Percentiles rank a stretch among this genome's conserved stretches.
Conservation (phyloP, 1,140 invertebrate species). For the Oncopodura yosiiana region DNA sequence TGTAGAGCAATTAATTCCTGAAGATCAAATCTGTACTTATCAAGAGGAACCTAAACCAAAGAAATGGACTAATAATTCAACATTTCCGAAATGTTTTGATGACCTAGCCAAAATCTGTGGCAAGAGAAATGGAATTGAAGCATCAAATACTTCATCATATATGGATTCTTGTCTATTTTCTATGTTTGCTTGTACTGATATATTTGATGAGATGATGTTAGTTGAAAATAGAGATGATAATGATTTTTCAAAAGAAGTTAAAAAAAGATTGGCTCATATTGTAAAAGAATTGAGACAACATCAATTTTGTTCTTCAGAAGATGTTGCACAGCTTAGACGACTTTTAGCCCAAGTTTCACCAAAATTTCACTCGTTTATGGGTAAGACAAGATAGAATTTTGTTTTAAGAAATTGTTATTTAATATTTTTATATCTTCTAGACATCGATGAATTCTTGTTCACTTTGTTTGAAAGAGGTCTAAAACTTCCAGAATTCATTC, state of each 20-base stretch:
- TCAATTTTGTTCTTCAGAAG: too few relatives aligned
- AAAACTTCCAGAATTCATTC: background rate
- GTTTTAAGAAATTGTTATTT: too few relatives aligned
- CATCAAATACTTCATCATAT: slow-evolving; percentile 6
- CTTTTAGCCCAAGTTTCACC: too few relatives aligned
- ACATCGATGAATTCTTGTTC: slow-evolving; percentile 2
- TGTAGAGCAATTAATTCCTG: too few relatives aligned
- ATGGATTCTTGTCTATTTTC: slow-evolving; percentile 21
- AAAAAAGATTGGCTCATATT: slow-evolving; percentile 7
- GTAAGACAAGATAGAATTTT: too few relatives aligned
- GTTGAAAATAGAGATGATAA: slow-evolving; percentile 8
- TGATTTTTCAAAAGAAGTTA: slow-evolving; percentile 1
- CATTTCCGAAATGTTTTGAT: too few relatives aligned
- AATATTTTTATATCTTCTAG: background rate
- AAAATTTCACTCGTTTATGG: too few relatives aligned
- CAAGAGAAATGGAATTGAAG: slow-evolving; percentile 22
- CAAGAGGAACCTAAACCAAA: too few relatives aligned
- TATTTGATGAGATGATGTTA: slow-evolving; percentile 11
- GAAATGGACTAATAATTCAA: too few relatives aligned
- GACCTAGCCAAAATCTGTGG: too few relatives aligned
- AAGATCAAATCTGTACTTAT: too few relatives aligned
- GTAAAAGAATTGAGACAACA: slow-evolving; percentile 10
- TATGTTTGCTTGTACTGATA: slow-evolving; percentile 16
- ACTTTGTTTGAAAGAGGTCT: background rate
- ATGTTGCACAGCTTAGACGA: too few relatives aligned